Conservation (phyloP, 1,140 invertebrate species). For the Saccostrea glomerata region DNA sequence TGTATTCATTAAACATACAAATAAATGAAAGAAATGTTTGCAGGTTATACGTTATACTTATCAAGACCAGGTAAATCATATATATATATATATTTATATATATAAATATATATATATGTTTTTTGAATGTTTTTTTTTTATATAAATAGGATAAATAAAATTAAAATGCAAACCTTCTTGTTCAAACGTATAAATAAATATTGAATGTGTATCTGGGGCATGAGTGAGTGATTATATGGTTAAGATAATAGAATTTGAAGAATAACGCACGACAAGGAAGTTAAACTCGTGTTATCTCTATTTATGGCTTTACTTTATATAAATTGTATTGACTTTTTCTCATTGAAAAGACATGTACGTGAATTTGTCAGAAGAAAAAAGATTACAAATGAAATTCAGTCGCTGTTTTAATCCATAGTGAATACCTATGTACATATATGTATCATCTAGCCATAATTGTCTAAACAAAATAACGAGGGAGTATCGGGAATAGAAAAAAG, state of each 20-base stretch:
- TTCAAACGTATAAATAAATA: no score
- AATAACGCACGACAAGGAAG: not conserved
- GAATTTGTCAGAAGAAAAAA: not conserved
- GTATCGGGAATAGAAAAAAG: no score
- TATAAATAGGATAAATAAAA: no score
- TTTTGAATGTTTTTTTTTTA: no score
- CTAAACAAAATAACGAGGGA: not conserved
- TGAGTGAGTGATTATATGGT: no score
- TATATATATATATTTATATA: no score
- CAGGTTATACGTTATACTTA: not conserved
- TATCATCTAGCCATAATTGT: not conserved
- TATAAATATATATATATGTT: no score
- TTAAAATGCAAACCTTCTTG: no score
- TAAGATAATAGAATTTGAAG: no score
- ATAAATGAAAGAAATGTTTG: not conserved
- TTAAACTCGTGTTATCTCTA: not conserved
- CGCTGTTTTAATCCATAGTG: not conserved
- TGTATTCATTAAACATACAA: not conserved
- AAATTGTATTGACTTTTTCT: constrained; percentile 2
- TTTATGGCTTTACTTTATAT: not conserved
- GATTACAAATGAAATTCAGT: not conserved
- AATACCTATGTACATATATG: not conserved
- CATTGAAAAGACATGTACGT: not conserved
- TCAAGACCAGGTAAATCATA: not conserved
- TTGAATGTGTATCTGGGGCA: no score